Base-by-base conservation (phyloP, 2,797 vertebrate genomes). In the Pipistrellus kuhlii region DNA sequence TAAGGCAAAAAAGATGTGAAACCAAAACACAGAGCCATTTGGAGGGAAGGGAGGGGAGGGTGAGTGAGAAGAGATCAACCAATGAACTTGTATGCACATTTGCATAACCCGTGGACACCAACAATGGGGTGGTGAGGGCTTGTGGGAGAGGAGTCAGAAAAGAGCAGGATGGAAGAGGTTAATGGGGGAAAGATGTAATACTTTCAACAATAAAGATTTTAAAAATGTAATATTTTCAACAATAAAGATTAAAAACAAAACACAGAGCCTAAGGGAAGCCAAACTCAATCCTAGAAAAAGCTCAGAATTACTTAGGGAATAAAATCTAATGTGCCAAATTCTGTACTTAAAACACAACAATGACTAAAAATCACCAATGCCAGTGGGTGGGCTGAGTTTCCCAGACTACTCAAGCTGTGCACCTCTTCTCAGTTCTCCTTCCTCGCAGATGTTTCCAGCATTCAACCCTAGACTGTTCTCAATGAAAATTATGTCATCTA, bases 281-380 rank as follows among this genome's bases (percentile, higher is more conserved):
- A 96, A 94, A 69, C 25, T 55, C 78, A 94, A 72, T 85, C 64
- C 68, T 93, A 64, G 64, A 95, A 94, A 46, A 46, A 92, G 69
- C 30, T 75, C 44, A 94, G 15, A 41, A 75, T 87, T 89, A 93
- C 69, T 77, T 91, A 82, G 84, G 27, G 38, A 88, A 59, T 72
- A 25, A 91, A 82, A 76, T 77, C 38, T 68, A 85, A 82, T 15
- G 1, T 94, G 91, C 69, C 90, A 95, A 95, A 90, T 77, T 80
- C 85, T 83, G 35, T 82, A 94, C 78, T 84, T 92, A 68, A 95
- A 96, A 82, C 41, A 84, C 80, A 95, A 51, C 81, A 86, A 64
- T 91, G 91, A 94, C 87, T 92, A 94, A 95, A 86, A 92, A 90
- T 82, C 44, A 77, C 53, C 75, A 80, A 72, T 62, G 64, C 53